Base-by-base conservation (phyloP, 2,797 vertebrate species). In the Neostethus bicornis region DNA sequence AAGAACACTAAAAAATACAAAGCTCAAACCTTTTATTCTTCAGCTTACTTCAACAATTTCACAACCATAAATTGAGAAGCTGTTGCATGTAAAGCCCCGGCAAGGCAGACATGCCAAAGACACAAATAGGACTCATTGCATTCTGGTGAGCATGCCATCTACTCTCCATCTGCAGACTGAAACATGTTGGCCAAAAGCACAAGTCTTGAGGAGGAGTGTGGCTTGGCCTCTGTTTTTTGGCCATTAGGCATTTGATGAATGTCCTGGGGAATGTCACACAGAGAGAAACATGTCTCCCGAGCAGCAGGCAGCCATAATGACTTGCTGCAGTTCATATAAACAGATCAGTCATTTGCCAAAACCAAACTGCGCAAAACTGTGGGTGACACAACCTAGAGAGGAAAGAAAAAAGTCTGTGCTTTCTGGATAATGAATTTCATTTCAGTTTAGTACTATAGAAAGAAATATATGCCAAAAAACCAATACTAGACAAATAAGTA, bases 241-340 rank as follows among this genome's bases (percentile, higher is more conserved):
- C 80, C 74, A 85, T 85, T 86, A 88, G 62, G 66, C 67, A 48
- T 57, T 77, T 84, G 80, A 84, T 86, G 70, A 79, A 85, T 79
- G 76, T 77, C 73, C 59, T 57, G 12, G 26, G 60, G 62, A 75
- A 66, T 44, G 17, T 57, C 70, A 71, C 75, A 64, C 59, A 50
- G 72, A 64, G 61, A 70, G 70, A 47, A 60, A 54, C 58, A 66
- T 54, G 56, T 64, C 56, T 70, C 54, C 68, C 51, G 35, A 71
- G 70, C 61, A 67, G 74, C 77, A 54, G 57, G 63, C 44, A 16
- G 76, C 67, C 70, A 74, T 77, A 54, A 84, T 78, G 74, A 44
- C 72, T 70, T 28, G 25, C 52, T 55, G 59, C 50, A 63, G 61
- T 61, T 83, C 71, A 81, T 54, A 87, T 77, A 79, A 85, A 84